Base-by-base conservation (phyloP, 2,113 vertebrate species). In the Benitochromis conjunctus region DNA sequence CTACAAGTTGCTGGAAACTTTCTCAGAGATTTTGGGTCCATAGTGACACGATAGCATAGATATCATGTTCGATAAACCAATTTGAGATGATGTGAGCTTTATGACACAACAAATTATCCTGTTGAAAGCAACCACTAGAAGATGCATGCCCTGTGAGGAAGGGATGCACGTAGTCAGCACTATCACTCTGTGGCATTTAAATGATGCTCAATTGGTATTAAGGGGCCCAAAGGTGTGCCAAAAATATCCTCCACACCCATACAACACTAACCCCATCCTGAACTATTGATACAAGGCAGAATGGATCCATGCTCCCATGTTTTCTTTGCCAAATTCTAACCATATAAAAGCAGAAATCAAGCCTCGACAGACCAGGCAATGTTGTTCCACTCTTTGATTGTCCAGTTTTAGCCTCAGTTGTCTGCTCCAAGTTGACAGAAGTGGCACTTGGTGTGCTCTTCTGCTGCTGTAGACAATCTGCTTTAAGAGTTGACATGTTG, bases 331-430 rank as follows among this genome's bases (percentile, higher is more conserved):
- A 71, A 26, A 71, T 46, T 0, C 66, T 71, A 1, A 0, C 38
- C 8, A 71, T 26, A 10, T 71, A 14, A 26, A 46, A 71, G 38
- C 38, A 71, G 21, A 46, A 71, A 26, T 71, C 12, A 0, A 14
- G n/a, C n/a, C n/a, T 41, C 0, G 1, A 41, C 0, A 41, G 7
- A 69, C 1, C 36, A 41, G 62, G 36, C 36, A 24, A 12, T 5
- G 62, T 41, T 43, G 66, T 10, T 71, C 0, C 66, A 18, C 21
- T 3, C 9, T 24, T 71, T 46, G 38, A 43, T 43, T 43, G 38
- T 69, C n/a, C 38, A 69, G 12, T 24, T 69, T 41, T 24, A 26
- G 26, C 26, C 8, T 60, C 57, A 31, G 26, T 18, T 19, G 29
- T 3, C 5, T 6, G 29, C 57, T 34, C 2, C 3, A 10, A 34